Evolutionary conservation across 2,888 invertebrate genomes (phyloP), one percentile per base, ranked within the genome.

Genomic region (Camponotus fellah): DNA sequence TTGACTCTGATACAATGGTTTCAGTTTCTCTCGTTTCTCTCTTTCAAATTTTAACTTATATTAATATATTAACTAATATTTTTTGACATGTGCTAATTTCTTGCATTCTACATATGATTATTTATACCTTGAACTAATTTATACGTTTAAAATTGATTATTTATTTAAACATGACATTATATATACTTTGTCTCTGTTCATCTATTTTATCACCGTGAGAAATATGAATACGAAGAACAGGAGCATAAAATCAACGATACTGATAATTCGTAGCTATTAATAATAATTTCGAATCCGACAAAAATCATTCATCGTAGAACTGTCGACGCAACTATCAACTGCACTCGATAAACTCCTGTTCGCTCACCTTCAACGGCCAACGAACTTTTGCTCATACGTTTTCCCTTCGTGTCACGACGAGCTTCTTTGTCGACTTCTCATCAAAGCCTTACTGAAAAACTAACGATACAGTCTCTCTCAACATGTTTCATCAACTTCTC

Each of bases 221-320:
- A 58, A 12, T 5, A 26, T 26, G 26, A 26, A 68, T 40, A 64
- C 66, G 53, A 68, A 34, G 21, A 43, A 82, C 60, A 58, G 75
- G 82, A 86, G 85, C 37, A 6, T 85, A 87, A 86, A 91, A 92
- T 90, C 91, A 88, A 92, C 86, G 66, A 60, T 82, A 72, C 88
- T 87, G 91, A 91, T 91, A 91, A 91, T 89, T 88, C 87, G 82
- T 88, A 85, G 88, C 90, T 88, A 92, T 91, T 92, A 91, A 81
- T 85, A 91, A 92, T 91, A 92, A 92, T 90, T 92, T 91, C 65
- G 81, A 75, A 71, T 72, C 74, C 84, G 84, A 88, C 77, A 86
- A 85, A 86, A 85, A 89, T 89, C 89, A 86, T 86, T 90, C 86
- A 87, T 86, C 53, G 85, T 82, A 86, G 37, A 90, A 90, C 90